Base-by-base conservation (phyloP, 2,888 invertebrate species). In the Thecophora atra region DNA sequence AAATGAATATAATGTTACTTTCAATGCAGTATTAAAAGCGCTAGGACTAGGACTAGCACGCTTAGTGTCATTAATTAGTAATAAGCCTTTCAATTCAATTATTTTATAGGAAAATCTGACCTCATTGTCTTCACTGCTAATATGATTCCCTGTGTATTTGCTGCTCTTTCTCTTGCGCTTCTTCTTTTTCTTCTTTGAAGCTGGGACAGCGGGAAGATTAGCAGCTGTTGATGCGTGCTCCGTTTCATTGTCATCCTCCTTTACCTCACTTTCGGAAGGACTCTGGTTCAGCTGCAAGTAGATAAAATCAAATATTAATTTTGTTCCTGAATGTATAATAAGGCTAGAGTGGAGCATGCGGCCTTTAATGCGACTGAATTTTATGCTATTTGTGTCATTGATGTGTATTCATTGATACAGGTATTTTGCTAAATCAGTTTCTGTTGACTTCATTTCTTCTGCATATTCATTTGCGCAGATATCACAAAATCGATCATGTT, bases 231-330 rank as follows among this genome's bases (percentile, higher is more conserved):
- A 88, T 26, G 89, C 89, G 77, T 87, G 87, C 77, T 91, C 90
- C 37, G 89, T 90, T 81, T 91, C 90, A 80, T 89, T 89, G 80
- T 91, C 91, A 80, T 91, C 91, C 80, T 91, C 91, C 82, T 91
- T 91, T 7, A 90, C 90, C 84, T 91, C 92, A 76, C 91, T 91
- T 80, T 92, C 92, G 0, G 91, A 91, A 78, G 90, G 88, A 58
- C 90, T 90, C 77, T 89, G 89, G 84, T 91, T 91, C 71, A 92
- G 84, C 92, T 91, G 65, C n/a, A 30, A 19, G 19, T 19, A 37
- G 65, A 24, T 24, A 56, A 56, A 6, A 17, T 56, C 6, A 56
- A 3, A 19, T 21, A n/a, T 4, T 13, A 26, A 21, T 56, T 56
- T 21, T 26, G 24, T 3, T 21, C 1, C 19, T 21, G 13, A 5